A percentile compares a stretch with the other conserved stretches of the same genome.
phyloP scores from a whole-genome alignment of 1,140 invertebrate genomes.

The Plectrocnemia conspersa region DNA sequence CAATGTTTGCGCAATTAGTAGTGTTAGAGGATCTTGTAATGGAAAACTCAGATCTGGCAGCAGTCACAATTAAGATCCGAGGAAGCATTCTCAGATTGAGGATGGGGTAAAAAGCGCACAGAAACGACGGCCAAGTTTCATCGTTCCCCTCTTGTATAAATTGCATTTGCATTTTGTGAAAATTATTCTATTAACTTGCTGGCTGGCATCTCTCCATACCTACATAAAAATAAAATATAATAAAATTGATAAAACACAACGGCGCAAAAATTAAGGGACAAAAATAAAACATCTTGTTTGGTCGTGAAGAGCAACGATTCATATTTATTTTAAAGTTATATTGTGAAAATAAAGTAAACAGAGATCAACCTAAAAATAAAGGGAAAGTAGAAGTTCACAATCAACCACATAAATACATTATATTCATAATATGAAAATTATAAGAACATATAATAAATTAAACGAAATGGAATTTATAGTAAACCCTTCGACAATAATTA shows the following conservation, averaged over 20 bases:
- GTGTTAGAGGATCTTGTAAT: no score
- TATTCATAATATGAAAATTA: background rate
- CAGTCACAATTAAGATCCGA: background rate
- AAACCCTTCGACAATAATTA: background rate
- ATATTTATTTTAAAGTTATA: constrained; percentile 11
- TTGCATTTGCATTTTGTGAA: constrained; percentile 13
- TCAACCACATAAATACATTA: background rate
- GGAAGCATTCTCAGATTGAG: background rate
- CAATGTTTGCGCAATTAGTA: no score
- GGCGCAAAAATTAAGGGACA: background rate
- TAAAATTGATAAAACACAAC: background rate
- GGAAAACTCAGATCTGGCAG: no score
- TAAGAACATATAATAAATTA: background rate
- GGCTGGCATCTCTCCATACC: background rate
- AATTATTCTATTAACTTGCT: background rate
- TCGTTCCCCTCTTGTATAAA: constrained; percentile 6
- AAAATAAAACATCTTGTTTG: no score
- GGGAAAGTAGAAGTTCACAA: background rate
- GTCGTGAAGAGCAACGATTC: constrained; percentile 14
- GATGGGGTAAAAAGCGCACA: background rate
- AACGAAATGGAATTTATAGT: background rate
- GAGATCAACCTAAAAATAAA: background rate
- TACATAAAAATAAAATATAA: background rate
- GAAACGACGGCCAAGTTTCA: background rate
- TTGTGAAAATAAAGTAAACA: background rate